Conservation (phyloP, 2,888 invertebrate species). For the Drosophila trichaetosa region DNA sequence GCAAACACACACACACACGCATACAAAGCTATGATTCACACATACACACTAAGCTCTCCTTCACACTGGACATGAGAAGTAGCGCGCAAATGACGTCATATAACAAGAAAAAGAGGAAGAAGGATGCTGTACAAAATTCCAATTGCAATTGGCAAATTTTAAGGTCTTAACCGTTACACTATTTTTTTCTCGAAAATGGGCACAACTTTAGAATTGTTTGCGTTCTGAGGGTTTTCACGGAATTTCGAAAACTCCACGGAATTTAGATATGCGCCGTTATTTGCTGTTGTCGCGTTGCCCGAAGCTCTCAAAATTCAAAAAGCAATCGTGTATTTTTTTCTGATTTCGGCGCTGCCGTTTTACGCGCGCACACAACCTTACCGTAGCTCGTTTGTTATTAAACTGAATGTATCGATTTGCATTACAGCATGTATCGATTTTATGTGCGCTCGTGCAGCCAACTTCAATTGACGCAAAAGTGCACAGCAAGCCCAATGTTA, state of each 20-base stretch:
- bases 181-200: not conserved
- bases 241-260: slow-evolving; percentile 8
- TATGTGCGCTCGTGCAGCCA: slow-evolving; percentile 5
- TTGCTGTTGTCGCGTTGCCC: slow-evolving; percentile 8
- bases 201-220: not conserved
- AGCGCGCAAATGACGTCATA: slow-evolving; percentile 69
- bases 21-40: slow-evolving; percentile 23
- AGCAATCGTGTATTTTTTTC: slow-evolving; percentile 8
- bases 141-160: slow-evolving; percentile 20
- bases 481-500: not conserved
- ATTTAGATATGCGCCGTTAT: slow-evolving; percentile 5
- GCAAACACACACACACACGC: slow-evolving; percentile 33
- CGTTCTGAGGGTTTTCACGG: slow-evolving; percentile 2
- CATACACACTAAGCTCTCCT: slow-evolving; percentile 27
- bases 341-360: not conserved
- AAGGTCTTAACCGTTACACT: slow-evolving; percentile 27
- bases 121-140: slow-evolving; percentile 60
- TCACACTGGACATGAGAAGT: slow-evolving; percentile 43
- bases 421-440: slow-evolving; percentile 32
- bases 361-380: slow-evolving; percentile 39
- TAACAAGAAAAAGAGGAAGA: slow-evolving; percentile 10
- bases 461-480: slow-evolving; percentile 14
- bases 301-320: slow-evolving; percentile 21
- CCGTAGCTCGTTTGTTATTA: slow-evolving; percentile 50
- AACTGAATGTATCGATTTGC: slow-evolving; percentile 50